phyloP scores from a whole-genome alignment of 37 sponge, comb jelly and placozoan species.

The Theonella swinhoei region DNA sequence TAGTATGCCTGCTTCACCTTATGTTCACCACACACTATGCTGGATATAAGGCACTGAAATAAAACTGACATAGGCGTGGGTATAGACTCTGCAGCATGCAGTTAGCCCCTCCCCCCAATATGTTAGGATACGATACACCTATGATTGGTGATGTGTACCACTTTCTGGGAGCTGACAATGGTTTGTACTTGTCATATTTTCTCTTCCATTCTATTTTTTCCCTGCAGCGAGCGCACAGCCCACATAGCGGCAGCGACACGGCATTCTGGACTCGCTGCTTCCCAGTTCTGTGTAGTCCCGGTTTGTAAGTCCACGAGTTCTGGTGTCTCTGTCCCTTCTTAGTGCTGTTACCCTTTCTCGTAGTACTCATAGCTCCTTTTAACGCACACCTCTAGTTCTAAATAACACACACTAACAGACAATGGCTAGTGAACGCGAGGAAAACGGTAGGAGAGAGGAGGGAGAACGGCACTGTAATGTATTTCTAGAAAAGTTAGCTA shows the following conservation, averaged over 20 bases:
- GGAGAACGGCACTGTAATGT: slow-evolving; percentile 3
- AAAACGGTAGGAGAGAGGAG: neutral
- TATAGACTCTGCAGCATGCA: no score
- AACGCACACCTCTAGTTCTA: neutral
- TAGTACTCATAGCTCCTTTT: neutral
- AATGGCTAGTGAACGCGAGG: no score
- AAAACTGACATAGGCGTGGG: no score
- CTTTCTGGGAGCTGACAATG: slow-evolving; percentile 65
- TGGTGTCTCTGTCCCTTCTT: slow-evolving; percentile 72
- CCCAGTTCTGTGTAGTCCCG: slow-evolving; percentile 36
- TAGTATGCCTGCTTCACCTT: slow-evolving; percentile 68
- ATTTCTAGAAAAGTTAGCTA: slow-evolving; percentile 46
- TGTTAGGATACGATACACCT: no score
- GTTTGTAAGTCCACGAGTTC: slow-evolving; percentile 51
- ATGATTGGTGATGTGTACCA: slow-evolving; percentile 57
- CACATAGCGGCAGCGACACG: slow-evolving; percentile 24
- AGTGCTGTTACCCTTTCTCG: slow-evolving; percentile 15
- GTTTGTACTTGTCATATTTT: slow-evolving; percentile 77
- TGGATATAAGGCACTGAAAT: neutral
- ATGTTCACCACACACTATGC: slow-evolving; percentile 49
- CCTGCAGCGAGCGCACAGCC: slow-evolving; percentile 66
- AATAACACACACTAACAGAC: neutral
- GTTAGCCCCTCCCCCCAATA: no score
- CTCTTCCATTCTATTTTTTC: slow-evolving; percentile 81
- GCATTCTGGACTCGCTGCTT: neutral